These are phyloP conservation scores for Aleiodes alternator DNA, from an alignment of 2,888 invertebrate genomes.

Conservation along the genomic window DNA sequence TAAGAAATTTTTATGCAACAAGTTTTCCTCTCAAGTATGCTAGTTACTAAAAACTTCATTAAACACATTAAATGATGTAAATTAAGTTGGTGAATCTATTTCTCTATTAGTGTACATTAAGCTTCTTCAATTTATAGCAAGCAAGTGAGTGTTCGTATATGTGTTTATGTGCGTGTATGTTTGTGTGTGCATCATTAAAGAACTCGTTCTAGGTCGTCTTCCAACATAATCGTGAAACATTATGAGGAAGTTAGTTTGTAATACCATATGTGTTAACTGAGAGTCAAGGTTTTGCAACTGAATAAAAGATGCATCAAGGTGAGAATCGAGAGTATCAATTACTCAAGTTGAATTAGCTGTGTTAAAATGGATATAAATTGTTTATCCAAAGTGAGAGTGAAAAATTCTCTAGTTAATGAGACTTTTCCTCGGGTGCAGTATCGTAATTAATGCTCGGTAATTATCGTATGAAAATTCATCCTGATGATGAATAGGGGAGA, in stretches of 20 bases:
- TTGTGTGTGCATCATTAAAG: constrained; percentile 52
- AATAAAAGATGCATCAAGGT: constrained; percentile 46
- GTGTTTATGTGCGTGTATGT: constrained; percentile 45
- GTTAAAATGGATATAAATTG: neutral
- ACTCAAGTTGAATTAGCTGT: constrained; percentile 2
- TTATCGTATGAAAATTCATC: too few species aligned
- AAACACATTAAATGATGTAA: constrained; percentile 4
- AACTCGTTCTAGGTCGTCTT: constrained; percentile 40
- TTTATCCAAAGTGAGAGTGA: neutral
- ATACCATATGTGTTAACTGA: constrained; percentile 10
- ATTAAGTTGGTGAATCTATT: neutral
- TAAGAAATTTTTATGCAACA: too few species aligned
- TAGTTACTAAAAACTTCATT: neutral
- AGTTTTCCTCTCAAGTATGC: neutral
- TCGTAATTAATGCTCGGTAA: too few species aligned
- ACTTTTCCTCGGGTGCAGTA: too few species aligned
- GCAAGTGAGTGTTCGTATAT: constrained; percentile 10
- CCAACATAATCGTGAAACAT: constrained; percentile 27
- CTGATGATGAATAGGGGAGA: too few species aligned
- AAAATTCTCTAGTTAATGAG: neutral
- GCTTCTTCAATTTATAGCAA: constrained; percentile 7
- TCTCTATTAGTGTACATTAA: neutral
- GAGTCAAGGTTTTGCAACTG: constrained; percentile 46
- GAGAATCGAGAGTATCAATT: constrained; percentile 40
- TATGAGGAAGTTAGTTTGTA: constrained; percentile 14